Evolutionary conservation across 2,888 invertebrate genomes (phyloP), one percentile per base, ranked within the genome.

Genomic region (Macaria notata): DNA sequence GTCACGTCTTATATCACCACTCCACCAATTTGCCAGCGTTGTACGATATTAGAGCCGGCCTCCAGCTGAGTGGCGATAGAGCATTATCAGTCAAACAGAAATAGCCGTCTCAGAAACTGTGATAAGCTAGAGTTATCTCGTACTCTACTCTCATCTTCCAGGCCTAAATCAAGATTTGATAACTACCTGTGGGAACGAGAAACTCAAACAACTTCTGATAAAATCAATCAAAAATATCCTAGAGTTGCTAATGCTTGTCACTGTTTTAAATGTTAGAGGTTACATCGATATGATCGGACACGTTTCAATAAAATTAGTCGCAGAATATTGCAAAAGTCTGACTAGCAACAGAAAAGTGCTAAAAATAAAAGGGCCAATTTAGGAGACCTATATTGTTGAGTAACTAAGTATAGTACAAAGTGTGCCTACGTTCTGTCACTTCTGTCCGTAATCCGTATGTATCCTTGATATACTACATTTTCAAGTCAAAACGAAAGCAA

Each of bases 81-180:
- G 43, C 43, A 39, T 53, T 62, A 63, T 63, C 59, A 30, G 39
- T 46, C 50, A 54, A 44, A 54, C 54, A 54, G 43, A 54, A 54
- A 54, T 51, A 51, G 45, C 33, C 47, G 47, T 45, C 42, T 45
- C 31, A 36, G 43, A 31, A n/a, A 31, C 39, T 46, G 33, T 46
- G 43, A 59, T 54, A 52, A 53, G 52, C 31, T 43, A 31, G 53
- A 60, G 63, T 56, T 55, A 48, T 59, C 58, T 59, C 58, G 41
- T 31, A 57, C 36, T 19, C 19, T 19, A 19, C 19, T 19, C 19
- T 19, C 38, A 38, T 42, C 39, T n/a, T n/a, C n/a, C n/a, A n/a
- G n/a, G n/a, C n/a, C n/a, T n/a, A n/a, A n/a, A n/a, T n/a, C n/a
- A n/a, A n/a, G n/a, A n/a, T n/a, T n/a, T n/a, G n/a, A n/a, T n/a